Evolutionary conservation across 2,888 invertebrate species (phyloP).

Genomic region (Pseudococcus jackbeardsleyi): DNA sequence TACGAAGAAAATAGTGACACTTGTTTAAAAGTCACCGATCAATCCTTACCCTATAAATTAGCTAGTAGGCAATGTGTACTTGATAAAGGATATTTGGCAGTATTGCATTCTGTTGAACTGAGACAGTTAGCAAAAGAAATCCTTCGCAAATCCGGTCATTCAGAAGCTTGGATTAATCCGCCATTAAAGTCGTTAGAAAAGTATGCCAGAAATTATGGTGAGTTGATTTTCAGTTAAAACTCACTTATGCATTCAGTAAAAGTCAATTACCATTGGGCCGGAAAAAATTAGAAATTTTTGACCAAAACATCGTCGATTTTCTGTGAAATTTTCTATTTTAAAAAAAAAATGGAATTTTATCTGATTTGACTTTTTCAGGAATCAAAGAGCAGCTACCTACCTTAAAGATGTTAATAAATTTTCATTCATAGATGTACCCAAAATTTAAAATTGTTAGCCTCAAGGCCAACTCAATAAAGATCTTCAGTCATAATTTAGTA

Average conservation of each 20-base stretch:
- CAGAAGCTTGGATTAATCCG: constrained; percentile 56
- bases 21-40: constrained; percentile 66
- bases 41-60: neutral
- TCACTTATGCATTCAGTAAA: too few species aligned
- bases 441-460: too few species aligned
- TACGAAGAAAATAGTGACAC: constrained; percentile 67
- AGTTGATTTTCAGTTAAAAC: neutral
- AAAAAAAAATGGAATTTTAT: too few species aligned
- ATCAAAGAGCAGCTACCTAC: too few species aligned
- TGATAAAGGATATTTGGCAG: constrained; percentile 55
- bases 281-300: neutral
- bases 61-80: neutral
- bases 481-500: too few species aligned
- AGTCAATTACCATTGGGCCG: too few species aligned
- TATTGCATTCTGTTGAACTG: constrained; percentile 16
- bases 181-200: constrained; percentile 51
- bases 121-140: constrained; percentile 40
- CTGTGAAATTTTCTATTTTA: too few species aligned
- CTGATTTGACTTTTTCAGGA: too few species aligned
- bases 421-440: too few species aligned
- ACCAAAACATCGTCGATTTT: too few species aligned
- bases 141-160: neutral
- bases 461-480: too few species aligned
- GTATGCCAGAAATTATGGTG: constrained; percentile 40
- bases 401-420: too few species aligned